A percentile compares a stretch with the other conserved stretches of the same genome.
These are phyloP conservation scores for Erinaceus europaeus DNA, from an alignment of 2,113 vertebrate species.

Conservation along the genomic window DNA sequence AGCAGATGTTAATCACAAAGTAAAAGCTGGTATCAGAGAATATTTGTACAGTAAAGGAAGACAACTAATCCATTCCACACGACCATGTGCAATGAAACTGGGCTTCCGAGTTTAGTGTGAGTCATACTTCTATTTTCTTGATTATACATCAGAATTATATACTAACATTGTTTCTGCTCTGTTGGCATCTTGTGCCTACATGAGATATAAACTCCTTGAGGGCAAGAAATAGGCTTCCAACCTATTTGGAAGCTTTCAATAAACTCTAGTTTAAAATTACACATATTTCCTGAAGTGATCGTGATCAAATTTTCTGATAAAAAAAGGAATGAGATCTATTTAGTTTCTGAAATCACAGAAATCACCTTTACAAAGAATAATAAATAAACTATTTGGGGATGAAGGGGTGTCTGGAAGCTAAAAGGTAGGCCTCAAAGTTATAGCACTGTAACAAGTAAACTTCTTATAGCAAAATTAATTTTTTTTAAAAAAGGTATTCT, in stretches of 20 bases:
- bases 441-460: background rate
- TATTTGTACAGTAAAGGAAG: background rate
- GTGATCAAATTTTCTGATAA: constrained; percentile 21
- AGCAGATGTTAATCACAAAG: background rate
- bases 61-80: background rate
- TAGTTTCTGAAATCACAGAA: constrained; percentile 23
- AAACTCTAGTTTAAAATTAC: constrained; percentile 28
- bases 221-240: constrained; percentile 24
- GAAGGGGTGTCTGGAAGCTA: background rate
- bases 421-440: background rate
- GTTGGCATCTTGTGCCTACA: constrained; percentile 5
- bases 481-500: no score
- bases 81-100: background rate
- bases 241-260: background rate
- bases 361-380: background rate
- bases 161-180: background rate
- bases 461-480: background rate
- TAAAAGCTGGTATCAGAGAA: background rate
- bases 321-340: constrained; percentile 19
- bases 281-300: constrained; percentile 4
- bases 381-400: background rate
- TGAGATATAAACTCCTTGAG: constrained; percentile 11
- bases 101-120: background rate
- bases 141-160: background rate
- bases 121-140: background rate